Evolutionary conservation across 2,797 vertebrate species (phyloP).

Genomic region (Perodicticus potto): DNA sequence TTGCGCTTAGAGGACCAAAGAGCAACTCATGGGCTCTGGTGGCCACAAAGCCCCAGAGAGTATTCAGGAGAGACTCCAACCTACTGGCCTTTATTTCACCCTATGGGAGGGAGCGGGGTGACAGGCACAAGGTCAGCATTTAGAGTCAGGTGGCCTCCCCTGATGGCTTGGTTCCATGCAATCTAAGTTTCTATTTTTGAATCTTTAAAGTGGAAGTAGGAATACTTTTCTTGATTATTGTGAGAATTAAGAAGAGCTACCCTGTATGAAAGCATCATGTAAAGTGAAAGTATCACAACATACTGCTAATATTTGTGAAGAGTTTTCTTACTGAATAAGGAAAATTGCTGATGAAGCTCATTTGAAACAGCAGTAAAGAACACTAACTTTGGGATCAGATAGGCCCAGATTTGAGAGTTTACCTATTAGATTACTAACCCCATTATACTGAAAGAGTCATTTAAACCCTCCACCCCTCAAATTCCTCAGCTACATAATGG

Average conservation of each 20-base stretch:
- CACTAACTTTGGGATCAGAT: neutral
- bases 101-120: neutral
- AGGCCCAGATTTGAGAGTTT: neutral
- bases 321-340: constrained; percentile 28
- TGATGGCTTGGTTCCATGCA: neutral
- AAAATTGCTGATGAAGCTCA: neutral
- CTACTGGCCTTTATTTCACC: neutral
- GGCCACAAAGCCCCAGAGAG: neutral
- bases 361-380: neutral
- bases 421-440: neutral
- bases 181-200: neutral
- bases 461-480: neutral
- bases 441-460: neutral
- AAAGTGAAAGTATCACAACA: neutral
- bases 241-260: neutral
- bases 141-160: neutral
- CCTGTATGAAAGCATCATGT: neutral
- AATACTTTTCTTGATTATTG: neutral
- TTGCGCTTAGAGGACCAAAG: neutral
- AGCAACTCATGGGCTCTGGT: neutral
- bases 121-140: neutral
- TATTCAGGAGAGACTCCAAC: neutral
- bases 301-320: neutral
- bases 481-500: neutral
- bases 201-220: neutral